Conservation (phyloP, 2,113 vertebrate genomes). For the Spermophilus dauricus region DNA sequence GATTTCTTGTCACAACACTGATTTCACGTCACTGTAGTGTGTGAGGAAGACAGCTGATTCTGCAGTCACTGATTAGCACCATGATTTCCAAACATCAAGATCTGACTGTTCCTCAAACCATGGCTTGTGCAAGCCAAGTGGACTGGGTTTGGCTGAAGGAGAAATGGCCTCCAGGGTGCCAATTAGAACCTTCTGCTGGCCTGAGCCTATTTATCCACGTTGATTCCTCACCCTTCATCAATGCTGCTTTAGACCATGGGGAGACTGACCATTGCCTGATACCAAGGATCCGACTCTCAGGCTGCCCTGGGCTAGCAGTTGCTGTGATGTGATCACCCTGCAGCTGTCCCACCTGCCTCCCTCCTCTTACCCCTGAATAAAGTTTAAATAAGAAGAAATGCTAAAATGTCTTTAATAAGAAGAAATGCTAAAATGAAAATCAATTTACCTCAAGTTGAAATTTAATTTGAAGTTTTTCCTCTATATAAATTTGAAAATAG, state of each 20-base stretch:
- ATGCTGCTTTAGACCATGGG: neutral
- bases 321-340: neutral
- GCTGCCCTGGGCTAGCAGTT: no score
- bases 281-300: neutral
- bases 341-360: neutral
- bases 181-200: neutral
- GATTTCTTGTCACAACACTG: conserved; percentile 25
- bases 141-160: neutral
- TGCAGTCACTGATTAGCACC: neutral
- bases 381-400: conserved; percentile 36
- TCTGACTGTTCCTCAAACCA: neutral
- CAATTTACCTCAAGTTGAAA: neutral
- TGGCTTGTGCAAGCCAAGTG: neutral
- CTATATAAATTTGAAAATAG: conserved; percentile 45
- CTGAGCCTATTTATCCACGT: neutral
- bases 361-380: neutral
- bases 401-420: neutral
- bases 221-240: neutral
- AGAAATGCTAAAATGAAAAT: neutral
- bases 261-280: neutral
- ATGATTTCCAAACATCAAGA: neutral
- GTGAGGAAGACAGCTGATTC: neutral
- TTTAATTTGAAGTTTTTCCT: conserved; percentile 49
- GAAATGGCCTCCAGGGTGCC: neutral
- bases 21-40: neutral